phyloP scores from a whole-genome alignment of 1,140 invertebrate species.

The Gryon sp. region DNA sequence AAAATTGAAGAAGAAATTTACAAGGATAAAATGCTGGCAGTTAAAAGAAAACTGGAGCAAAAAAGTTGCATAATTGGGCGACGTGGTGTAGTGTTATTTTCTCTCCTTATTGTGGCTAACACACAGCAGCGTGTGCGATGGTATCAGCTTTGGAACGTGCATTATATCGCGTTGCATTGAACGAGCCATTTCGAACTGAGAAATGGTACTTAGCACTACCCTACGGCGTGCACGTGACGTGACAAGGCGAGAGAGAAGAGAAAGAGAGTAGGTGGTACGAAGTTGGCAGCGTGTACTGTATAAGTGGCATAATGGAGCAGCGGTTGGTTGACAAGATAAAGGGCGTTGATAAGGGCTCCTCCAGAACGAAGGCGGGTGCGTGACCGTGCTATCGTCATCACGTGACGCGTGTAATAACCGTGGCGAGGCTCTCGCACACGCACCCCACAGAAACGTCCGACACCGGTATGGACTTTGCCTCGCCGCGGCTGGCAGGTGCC shows the following conservation, averaged over 20 bases:
- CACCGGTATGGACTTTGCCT: conserved; percentile 56
- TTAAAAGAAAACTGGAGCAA: conserved; percentile 30
- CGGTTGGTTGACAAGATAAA: conserved; percentile 77
- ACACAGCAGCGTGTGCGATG: conserved; percentile 29
- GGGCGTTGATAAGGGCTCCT: conserved; percentile 74
- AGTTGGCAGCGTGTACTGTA: conserved; percentile 61
- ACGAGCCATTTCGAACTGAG: conserved; percentile 61
- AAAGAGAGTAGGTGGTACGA: conserved; percentile 65
- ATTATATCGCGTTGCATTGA: conserved; percentile 63
- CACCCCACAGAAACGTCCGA: conserved; percentile 62
- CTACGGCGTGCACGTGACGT: conserved; percentile 64
- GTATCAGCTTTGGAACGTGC: conserved; percentile 60
- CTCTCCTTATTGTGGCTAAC: conserved; percentile 42
- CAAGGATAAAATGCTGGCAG: conserved; percentile 4
- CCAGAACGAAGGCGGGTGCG: conserved; percentile 70
- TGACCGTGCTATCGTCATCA: conserved; percentile 72
- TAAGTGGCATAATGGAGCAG: conserved; percentile 76
- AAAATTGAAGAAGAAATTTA: neutral
- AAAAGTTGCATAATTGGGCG: conserved; percentile 48
- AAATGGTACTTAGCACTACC: conserved; percentile 64
- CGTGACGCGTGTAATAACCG: conserved; percentile 80
- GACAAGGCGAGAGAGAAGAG: conserved; percentile 61
- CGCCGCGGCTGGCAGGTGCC: conserved; percentile 51
- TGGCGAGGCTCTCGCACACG: conserved; percentile 74
- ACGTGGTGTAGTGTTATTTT: conserved; percentile 43